Evolutionary conservation across 64 coral and sea anemone species (phyloP).

Genomic region (Montipora capricornis): DNA sequence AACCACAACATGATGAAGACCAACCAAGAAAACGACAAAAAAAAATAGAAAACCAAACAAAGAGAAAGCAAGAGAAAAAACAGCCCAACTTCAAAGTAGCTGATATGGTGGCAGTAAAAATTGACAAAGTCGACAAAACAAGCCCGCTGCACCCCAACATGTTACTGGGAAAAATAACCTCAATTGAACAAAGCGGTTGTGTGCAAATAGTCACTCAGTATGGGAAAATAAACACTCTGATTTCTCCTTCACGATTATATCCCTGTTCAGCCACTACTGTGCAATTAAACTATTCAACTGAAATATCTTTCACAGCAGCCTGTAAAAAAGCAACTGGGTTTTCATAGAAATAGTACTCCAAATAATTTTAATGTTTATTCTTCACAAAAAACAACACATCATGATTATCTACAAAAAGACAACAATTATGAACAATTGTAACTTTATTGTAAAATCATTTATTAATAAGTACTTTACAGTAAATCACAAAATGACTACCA

Average conservation of each 20-base stretch:
- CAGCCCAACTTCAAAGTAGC: too few relatives aligned
- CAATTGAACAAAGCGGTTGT: background rate
- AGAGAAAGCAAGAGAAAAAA: too few relatives aligned
- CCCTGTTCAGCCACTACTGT: too few relatives aligned
- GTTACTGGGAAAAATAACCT: conserved; percentile 5
- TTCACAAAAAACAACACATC: background rate
- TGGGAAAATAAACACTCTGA: background rate
- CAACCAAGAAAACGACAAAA: too few relatives aligned
- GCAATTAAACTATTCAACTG: too few relatives aligned
- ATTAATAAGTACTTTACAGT: background rate
- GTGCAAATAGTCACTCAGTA: conserved; percentile 1
- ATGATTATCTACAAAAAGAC: conserved; percentile 14
- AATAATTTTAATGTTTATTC: background rate
- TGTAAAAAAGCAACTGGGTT: conserved; percentile 7
- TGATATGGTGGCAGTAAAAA: too few relatives aligned
- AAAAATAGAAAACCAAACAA: too few relatives aligned
- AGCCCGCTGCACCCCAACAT: too few relatives aligned
- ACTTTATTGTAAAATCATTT: background rate
- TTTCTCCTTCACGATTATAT: too few relatives aligned
- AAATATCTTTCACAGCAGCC: background rate
- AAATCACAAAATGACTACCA: conserved; percentile 13
- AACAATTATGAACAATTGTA: conserved; percentile 4
- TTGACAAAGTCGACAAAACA: too few relatives aligned
- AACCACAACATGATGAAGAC: too few relatives aligned
- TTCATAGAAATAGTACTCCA: conserved; percentile 10